Conservation (phyloP, 64 coral and sea anemone species). For the Stichodactyla mertensii region DNA sequence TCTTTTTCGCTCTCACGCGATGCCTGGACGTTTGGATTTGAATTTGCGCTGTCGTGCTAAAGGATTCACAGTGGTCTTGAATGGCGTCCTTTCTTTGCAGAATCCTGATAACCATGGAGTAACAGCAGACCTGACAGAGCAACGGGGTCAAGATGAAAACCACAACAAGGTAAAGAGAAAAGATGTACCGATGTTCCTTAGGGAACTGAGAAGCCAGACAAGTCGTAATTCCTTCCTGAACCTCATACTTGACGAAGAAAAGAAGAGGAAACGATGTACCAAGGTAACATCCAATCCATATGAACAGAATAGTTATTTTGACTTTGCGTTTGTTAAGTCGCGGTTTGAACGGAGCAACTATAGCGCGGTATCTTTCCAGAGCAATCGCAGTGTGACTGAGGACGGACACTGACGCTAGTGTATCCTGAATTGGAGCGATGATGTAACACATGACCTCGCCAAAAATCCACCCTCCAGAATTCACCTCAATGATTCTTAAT, state of each 20-base stretch:
- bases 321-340: constrained; percentile 43
- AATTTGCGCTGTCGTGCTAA: not conserved
- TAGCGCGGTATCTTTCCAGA: constrained; percentile 75
- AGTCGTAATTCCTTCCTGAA: no score
- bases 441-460: constrained; percentile 63
- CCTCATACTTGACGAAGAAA: constrained; percentile 16
- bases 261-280: not conserved
- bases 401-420: constrained; percentile 66
- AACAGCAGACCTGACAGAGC: constrained; percentile 21
- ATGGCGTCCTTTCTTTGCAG: constrained; percentile 19
- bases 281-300: constrained; percentile 60
- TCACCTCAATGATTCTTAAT: constrained; percentile 62
- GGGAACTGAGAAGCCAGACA: constrained; percentile 3
- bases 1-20: constrained; percentile 8
- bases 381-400: constrained; percentile 62
- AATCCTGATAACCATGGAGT: constrained; percentile 30
- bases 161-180: constrained; percentile 32
- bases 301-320: constrained; percentile 29
- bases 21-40: not conserved
- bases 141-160: constrained; percentile 46
- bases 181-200: constrained; percentile 2
- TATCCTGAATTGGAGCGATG: constrained; percentile 68
- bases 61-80: constrained; percentile 2
- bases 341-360: constrained; percentile 56
- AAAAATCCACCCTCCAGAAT: constrained; percentile 47